A percentile compares a stretch with the other conserved stretches of the same genome.
phyloP scores from a whole-genome alignment of 2,113 vertebrate genomes.

The Polyodon spathula region DNA sequence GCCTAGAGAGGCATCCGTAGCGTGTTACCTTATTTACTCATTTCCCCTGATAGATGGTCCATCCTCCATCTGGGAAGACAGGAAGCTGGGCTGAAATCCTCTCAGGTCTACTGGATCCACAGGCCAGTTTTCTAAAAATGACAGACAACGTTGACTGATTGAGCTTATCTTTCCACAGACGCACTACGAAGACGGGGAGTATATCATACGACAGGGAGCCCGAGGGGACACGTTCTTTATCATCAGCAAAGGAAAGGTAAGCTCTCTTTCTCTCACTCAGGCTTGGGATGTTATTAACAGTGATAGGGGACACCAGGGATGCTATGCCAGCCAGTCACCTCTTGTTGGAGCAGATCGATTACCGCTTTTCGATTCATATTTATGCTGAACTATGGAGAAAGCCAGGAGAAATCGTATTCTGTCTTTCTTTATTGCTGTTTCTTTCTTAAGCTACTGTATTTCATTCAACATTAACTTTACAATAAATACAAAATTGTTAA shows the following conservation, averaged over 20 bases:
- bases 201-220: slow-evolving; percentile 95
- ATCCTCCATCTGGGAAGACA: neutral
- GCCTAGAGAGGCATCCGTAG: no score
- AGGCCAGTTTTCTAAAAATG: slow-evolving; percentile 8
- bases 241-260: slow-evolving; percentile 97
- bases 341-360: neutral
- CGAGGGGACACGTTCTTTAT: slow-evolving; percentile 98
- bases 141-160: neutral
- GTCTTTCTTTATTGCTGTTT: neutral
- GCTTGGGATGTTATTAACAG: slow-evolving; percentile 1
- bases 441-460: no score
- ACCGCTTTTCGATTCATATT: slow-evolving; percentile 23
- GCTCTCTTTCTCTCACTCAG: slow-evolving; percentile 22
- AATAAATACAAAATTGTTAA: no score
- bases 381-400: neutral
- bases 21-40: no score
- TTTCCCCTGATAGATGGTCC: neutral
- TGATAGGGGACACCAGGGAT: slow-evolving; percentile 8
- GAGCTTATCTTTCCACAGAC: slow-evolving; percentile 58
- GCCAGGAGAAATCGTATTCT: neutral
- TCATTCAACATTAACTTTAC: no score
- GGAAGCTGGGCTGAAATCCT: slow-evolving; percentile 10
- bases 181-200: slow-evolving; percentile 91
- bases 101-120: neutral
- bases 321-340: neutral